Conservation (phyloP, 2,797 vertebrate genomes). For the Smutsia temminckii region DNA sequence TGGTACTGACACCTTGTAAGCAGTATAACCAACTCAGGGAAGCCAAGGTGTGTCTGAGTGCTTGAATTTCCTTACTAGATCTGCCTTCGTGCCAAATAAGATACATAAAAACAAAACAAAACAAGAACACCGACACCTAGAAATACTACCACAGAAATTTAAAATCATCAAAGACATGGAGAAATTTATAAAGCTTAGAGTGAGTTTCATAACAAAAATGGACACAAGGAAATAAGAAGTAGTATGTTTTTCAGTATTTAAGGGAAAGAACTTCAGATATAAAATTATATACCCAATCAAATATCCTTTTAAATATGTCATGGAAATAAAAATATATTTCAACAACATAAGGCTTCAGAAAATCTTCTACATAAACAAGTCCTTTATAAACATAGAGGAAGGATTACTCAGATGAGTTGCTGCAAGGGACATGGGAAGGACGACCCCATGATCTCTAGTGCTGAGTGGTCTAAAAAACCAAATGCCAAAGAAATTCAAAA, state of each 20-base stretch:
- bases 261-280: background rate
- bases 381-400: background rate
- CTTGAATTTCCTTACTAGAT: background rate
- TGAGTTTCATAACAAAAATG: background rate
- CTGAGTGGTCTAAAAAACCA: background rate
- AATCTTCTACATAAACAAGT: background rate
- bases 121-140: background rate
- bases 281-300: background rate
- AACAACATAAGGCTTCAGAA: background rate
- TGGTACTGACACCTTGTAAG: background rate
- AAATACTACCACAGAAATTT: background rate
- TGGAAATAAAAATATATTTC: background rate
- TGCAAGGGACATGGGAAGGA: background rate
- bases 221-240: background rate
- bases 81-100: background rate
- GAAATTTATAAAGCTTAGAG: background rate
- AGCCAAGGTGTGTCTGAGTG: fast-evolving
- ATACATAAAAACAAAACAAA: background rate
- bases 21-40: background rate
- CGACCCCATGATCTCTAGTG: background rate
- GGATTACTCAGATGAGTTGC: background rate
- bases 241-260: background rate
- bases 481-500: background rate
- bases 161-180: background rate
- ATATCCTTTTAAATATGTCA: background rate